phyloP scores from a whole-genome alignment of 2,888 invertebrate genomes.

The Plusia festucae region DNA sequence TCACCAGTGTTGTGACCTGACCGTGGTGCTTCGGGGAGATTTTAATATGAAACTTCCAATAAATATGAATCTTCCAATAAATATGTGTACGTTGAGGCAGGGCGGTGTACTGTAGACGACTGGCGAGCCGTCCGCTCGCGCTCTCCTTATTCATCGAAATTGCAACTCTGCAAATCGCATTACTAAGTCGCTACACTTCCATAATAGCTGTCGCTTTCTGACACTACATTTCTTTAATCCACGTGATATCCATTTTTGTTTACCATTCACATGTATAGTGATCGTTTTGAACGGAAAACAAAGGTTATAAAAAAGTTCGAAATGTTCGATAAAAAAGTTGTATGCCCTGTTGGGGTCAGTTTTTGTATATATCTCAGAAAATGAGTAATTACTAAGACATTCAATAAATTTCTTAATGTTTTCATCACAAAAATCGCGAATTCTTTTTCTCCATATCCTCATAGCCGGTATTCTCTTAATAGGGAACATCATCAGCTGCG shows the following conservation, averaged over 20 bases:
- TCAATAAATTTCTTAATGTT: slow-evolving; percentile 10
- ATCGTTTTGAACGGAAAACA: slow-evolving; percentile 15
- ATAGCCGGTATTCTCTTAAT: slow-evolving; percentile 2
- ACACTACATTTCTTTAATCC: slow-evolving; percentile 9
- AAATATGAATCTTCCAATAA: no score
- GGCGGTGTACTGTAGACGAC: no score
- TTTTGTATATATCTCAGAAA: slow-evolving; percentile 15
- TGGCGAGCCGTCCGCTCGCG: no score
- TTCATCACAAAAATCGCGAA: slow-evolving; percentile 2
- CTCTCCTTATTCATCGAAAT: no score
- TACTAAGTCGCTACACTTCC: no score
- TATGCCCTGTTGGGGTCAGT: slow-evolving; percentile 11
- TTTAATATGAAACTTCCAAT: no score
- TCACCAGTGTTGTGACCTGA: no score
- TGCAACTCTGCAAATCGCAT: no score
- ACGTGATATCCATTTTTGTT: no score
- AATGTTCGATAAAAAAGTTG: slow-evolving; percentile 13
- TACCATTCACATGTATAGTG: slow-evolving; percentile 7
- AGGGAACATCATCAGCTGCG: slow-evolving; percentile 7
- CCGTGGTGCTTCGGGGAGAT: no score
- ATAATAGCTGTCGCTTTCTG: slow-evolving; percentile 3
- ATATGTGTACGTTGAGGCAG: no score
- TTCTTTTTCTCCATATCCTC: neutral
- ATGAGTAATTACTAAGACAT: slow-evolving; percentile 9
- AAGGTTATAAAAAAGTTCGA: slow-evolving; percentile 8